Evolutionary conservation across 1,140 invertebrate genomes (phyloP), one percentile per base, ranked within the genome.

Genomic region (Nymphalis io): DNA sequence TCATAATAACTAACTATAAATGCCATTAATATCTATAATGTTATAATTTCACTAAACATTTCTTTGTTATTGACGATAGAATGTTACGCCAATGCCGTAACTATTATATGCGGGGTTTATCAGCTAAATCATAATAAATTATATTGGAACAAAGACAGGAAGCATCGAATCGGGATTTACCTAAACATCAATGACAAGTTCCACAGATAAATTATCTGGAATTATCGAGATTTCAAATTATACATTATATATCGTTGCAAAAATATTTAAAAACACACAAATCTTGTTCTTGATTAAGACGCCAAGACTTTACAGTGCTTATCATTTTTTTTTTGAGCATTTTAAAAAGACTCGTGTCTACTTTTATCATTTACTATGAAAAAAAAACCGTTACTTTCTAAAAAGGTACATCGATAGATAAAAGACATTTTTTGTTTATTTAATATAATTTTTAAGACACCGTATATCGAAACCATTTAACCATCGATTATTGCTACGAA

Each of bases 1-100:
- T 91, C 78, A 85, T 88, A 90, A 91, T 91, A 90, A 89, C 89
- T 90, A 91, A 89, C 89, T 90, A 91, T 90, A 88, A 88, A 91
- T 90, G 88, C 88, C 88, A 74, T 84, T 82, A 83, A 75, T 82
- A 81, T 85, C 87, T 85, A 88, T 87, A 85, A 79, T 84, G 83
- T 85, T 73, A 82, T 87, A 83, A 85, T 83, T 84, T 83, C 80
- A 83, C 86, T 88, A 91, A 86, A 89, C 81, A 88, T 82, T 80
- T 77, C 48, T 78, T 65, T 78, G 79, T 72, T 88, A 84, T 81
- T 80, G 80, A 86, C 79, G 81, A 80, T 80, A 78, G 81, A 83
- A 81, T 81, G 76, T 78, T 75, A 82, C 69, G 59, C 76, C 78
- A 84, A 86, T 72, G 82, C 78, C 78, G 82, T 82, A 79, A 76